phyloP scores from a whole-genome alignment of 2,113 vertebrate genomes.

The Oncorhynchus gorbuscha region DNA sequence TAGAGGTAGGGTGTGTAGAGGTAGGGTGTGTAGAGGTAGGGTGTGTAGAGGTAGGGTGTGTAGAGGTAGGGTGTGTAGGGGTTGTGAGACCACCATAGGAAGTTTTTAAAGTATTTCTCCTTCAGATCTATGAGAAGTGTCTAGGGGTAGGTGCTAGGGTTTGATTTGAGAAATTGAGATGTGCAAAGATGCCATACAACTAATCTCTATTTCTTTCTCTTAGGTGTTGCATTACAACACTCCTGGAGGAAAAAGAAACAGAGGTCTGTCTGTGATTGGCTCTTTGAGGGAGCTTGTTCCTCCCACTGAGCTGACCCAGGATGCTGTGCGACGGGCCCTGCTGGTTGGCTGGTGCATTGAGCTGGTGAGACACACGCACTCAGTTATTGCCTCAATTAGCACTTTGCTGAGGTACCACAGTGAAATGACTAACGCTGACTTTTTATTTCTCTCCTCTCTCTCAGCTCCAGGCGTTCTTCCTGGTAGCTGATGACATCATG shows the following conservation, averaged over 20 bases:
- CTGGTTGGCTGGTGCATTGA: constrained; percentile 93
- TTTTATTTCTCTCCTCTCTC: neutral
- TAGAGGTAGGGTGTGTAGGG: neutral
- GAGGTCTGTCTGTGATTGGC: constrained; percentile 85
- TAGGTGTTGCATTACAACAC: constrained; percentile 86
- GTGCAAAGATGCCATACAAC: too few relatives aligned
- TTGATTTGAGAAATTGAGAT: too few relatives aligned
- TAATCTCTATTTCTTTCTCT: neutral
- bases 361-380: constrained; percentile 62
- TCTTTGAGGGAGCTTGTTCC: constrained; percentile 76
- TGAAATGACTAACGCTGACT: too few relatives aligned
- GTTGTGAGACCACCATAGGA: neutral
- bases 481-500: constrained; percentile 94
- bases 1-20: neutral
- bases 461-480: constrained; percentile 90
- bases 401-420: constrained; percentile 9
- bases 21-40: neutral
- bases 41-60: neutral
- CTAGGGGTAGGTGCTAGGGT: too few relatives aligned
- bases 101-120: too few relatives aligned
- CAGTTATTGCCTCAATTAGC: neutral
- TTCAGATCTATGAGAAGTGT: too few relatives aligned
- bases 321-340: constrained; percentile 75
- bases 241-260: constrained; percentile 85
- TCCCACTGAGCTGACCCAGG: constrained; percentile 64